Evolutionary conservation across 64 coral and sea anemone species (phyloP).

Genomic region (Pachyseris speciosa): DNA sequence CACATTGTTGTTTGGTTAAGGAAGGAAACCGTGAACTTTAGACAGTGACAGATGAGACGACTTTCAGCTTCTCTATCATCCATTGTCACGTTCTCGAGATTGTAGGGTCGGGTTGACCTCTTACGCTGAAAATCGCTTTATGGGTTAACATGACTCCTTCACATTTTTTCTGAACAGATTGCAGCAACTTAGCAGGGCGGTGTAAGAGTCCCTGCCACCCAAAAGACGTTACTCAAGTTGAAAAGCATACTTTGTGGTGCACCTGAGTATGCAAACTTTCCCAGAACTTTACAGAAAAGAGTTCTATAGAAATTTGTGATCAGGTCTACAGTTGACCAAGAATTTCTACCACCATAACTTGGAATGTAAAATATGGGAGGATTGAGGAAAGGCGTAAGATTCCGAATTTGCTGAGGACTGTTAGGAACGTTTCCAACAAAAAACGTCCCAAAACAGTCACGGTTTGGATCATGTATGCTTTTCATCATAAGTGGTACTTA

Average conservation of each 20-base stretch:
- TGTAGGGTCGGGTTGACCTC: neutral
- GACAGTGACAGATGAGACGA: neutral
- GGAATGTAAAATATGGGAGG: neutral
- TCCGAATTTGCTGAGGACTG: neutral
- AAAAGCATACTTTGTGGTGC: neutral
- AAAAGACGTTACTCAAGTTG: neutral
- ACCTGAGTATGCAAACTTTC: constrained; percentile 14
- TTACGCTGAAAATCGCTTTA: neutral
- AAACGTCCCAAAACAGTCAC: neutral
- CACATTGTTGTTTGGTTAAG: too few relatives aligned
- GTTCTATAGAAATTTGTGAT: neutral
- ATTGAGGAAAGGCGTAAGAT: neutral
- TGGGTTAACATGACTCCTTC: neutral
- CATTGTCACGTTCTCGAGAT: neutral
- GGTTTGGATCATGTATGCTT: neutral
- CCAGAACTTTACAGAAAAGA: neutral
- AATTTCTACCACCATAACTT: neutral
- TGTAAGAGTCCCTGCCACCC: neutral
- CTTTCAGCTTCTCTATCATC: neutral
- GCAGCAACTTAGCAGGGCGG: neutral
- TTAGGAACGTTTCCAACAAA: neutral
- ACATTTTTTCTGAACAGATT: neutral
- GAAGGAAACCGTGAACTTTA: too few relatives aligned
- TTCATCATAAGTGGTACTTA: too few relatives aligned
- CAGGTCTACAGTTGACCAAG: neutral